These are phyloP conservation scores for Mantis religiosa DNA, from an alignment of 2,888 invertebrate genomes.

Conservation along the genomic window DNA sequence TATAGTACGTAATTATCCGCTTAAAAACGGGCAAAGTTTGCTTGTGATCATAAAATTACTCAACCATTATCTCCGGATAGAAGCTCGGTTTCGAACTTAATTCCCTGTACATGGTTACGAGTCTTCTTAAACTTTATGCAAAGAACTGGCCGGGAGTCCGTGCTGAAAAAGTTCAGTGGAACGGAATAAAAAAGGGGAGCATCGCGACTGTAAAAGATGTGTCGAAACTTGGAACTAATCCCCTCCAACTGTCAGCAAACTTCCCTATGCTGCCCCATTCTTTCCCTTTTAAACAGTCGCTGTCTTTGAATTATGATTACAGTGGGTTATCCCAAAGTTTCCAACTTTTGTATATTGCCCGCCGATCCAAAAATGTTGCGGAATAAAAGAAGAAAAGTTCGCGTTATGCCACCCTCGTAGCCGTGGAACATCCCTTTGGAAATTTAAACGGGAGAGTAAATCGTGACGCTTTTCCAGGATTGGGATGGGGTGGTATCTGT, in stretches of 20 bases:
- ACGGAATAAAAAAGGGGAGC: neutral
- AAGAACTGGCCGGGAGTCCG: neutral
- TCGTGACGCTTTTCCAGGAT: neutral
- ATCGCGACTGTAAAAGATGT: conserved; percentile 13
- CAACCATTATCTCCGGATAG: neutral
- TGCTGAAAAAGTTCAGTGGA: neutral
- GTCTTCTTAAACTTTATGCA: neutral
- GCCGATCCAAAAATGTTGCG: neutral
- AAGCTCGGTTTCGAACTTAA: neutral
- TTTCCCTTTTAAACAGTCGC: conserved; percentile 11
- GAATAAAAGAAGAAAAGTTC: neutral
- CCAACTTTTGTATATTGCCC: neutral
- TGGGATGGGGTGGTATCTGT: neutral
- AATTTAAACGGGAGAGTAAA: neutral
- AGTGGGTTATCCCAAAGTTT: conserved; percentile 5
- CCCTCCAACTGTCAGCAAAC: conserved; percentile 6
- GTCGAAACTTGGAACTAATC: conserved; percentile 13
- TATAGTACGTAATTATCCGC: too few relatives aligned
- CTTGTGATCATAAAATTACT: neutral
- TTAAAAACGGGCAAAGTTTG: neutral
- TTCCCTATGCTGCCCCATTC: neutral
- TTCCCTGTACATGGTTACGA: neutral
- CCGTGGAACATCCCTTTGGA: neutral
- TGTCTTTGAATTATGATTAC: conserved; percentile 17
- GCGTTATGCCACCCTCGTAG: neutral